These are phyloP conservation scores for Drosophila malerkotliana DNA, from an alignment of 1,140 invertebrate species.

Conservation along the genomic window DNA sequence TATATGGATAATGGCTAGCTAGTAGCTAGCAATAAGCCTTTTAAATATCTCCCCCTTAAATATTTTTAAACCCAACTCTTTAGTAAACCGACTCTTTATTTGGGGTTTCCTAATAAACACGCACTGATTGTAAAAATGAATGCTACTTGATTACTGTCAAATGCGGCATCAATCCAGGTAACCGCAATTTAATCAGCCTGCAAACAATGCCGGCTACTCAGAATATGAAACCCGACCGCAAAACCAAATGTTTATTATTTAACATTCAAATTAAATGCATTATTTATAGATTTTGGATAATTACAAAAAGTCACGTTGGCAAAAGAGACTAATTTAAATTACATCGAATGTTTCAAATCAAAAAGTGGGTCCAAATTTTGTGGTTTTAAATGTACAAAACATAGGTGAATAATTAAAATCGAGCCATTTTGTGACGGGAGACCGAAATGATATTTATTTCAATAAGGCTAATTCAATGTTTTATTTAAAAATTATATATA, in stretches of 20 bases:
- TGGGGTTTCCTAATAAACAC: conserved; percentile 13
- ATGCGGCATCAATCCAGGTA: conserved; percentile 10
- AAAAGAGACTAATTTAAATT: conserved; percentile 50
- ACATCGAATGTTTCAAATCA: conserved; percentile 55
- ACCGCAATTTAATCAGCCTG: conserved; percentile 68
- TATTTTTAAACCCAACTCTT: neutral
- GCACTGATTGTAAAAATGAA: neutral
- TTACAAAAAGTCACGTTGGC: conserved; percentile 40
- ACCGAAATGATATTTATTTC: conserved; percentile 36
- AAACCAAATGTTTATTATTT: conserved; percentile 77
- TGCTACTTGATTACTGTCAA: conserved; percentile 6
- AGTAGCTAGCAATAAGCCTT: neutral
- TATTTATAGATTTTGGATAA: conserved; percentile 76
- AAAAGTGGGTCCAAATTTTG: conserved; percentile 34
- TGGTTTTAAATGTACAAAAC: conserved; percentile 20
- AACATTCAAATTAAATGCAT: conserved; percentile 74
- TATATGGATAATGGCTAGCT: no score
- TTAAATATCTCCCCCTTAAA: neutral
- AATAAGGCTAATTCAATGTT: neutral
- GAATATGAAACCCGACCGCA: conserved; percentile 56
- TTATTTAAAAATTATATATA: neutral
- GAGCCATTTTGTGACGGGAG: no score
- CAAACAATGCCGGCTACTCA: conserved; percentile 36
- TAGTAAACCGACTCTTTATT: neutral
- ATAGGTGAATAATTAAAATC: conserved; percentile 13